Evolutionary conservation across 2,888 invertebrate species (phyloP), one percentile per base, ranked within the genome.

Genomic region (Hemistola chrysoprasaria): DNA sequence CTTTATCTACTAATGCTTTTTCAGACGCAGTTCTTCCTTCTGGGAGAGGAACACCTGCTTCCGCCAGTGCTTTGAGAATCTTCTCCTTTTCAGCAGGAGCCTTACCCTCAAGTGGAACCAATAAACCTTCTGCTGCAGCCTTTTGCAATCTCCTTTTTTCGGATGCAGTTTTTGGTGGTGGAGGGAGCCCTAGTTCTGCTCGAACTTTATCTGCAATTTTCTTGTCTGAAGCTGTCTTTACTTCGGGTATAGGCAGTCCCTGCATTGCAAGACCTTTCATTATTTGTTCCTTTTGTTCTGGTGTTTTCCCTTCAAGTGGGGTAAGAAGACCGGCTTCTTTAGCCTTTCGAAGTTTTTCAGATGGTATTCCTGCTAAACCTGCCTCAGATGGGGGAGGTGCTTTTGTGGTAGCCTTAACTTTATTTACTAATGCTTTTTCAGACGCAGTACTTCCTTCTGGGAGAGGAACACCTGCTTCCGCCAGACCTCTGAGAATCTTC

Each of bases 381-480:
- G 20, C 8, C 6, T 11, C 28, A 16, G 4, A 16, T 16, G 16
- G 16, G 26, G 11, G 16, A 3, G 16, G 16, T 16, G 3, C 16
- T 4, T 4, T 16, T 2, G 16, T 16, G 16, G 16, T 16, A 16
- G 16, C 16, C 16, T 4, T 16, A 16, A 16, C 4, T 16, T 16
- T 16, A 16, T 16, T 4, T 3, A 67, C 55, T 6, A 67, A 29
- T 2, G 57, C 50, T 40, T 62, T 64, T 48, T 67, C 65, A 6
- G 67, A 65, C n/a, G 53, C 9, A 6, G 63, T 64, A 16, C 59
- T 42, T 6, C 63, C 67, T 50, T 61, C 55, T 1, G 66, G 62
- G 16, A 67, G 32, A 2, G 50, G 32, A 3, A 63, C 11, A 2
- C 59, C 65, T 24, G 53, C 38, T 7, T 53, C 56, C n/a, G 50